Evolutionary conservation across 2,797 vertebrate species (phyloP), one percentile per base, ranked within the genome.

Genomic region (Myripristis jacobus): DNA sequence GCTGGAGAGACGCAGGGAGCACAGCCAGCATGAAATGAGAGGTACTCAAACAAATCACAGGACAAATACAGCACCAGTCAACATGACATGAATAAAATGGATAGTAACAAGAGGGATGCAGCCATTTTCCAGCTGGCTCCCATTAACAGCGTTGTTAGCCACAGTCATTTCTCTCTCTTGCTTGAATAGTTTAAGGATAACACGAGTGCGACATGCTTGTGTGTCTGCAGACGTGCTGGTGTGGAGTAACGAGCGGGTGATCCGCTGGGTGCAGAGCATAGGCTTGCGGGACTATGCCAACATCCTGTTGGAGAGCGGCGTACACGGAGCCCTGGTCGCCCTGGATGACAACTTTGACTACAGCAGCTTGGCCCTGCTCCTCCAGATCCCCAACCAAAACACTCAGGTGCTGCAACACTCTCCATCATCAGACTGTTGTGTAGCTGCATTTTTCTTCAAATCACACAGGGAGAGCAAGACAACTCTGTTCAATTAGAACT

Each of bases 271-370:
- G 86, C 97, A 98, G 94, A 96, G 97, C 69, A 96, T 99, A 73
- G 98, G 98, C 79, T 95, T 99, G 86, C 93, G 97, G 82, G 98
- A 99, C 92, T 98, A 99, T 63, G 96, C 96, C 86, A 98, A 96
- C 89, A 98, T 96, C 81, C 95, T 99, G 72, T 86, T 96, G 77
- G 98, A 99, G 93, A 99, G 98, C 55, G 98, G 98, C 2, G 97
- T 99, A n/a, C 98, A 99, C 11, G 98, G 98, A 9, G 96, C 96
- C 18, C 96, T 99, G 59, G 94, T 99, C 73, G 96, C 96, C 67
- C 90, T 99, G 77, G 98, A 99, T 22, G 96, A 98, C 86, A 99
- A 98, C 91, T 99, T 99, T 67, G 97, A 99, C 93, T 98, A 98
- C 90, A 97, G 95, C 94, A 98, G 97, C 91, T 92, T 99, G 92